A percentile compares a stretch with the other conserved stretches of the same genome.
These are phyloP conservation scores for Aethes cnicana DNA, from an alignment of 2,888 invertebrate species.

Conservation along the genomic window DNA sequence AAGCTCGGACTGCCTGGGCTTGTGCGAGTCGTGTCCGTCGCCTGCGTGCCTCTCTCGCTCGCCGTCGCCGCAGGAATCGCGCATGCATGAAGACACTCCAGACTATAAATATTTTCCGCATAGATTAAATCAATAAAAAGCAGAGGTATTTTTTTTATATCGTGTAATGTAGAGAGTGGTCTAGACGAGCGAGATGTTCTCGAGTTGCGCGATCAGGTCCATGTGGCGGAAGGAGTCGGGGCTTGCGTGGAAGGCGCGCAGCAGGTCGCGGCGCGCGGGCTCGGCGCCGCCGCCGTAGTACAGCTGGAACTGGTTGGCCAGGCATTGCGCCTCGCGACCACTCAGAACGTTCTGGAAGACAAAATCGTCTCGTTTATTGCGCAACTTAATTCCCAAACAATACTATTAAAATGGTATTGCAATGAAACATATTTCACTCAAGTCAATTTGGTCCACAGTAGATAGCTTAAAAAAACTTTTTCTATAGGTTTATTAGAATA, in stretches of 20 bases:
- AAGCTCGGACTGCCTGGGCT: conserved; percentile 50
- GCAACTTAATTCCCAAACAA: no score
- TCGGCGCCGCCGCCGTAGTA: conserved; percentile 89
- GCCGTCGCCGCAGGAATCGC: conserved; percentile 7
- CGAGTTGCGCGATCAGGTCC: conserved; percentile 90
- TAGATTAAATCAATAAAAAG: conserved; percentile 51
- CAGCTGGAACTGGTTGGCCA: conserved; percentile 92
- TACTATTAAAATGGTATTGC: no score
- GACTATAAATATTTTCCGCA: conserved; percentile 66
- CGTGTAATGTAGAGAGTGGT: no score
- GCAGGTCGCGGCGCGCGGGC: conserved; percentile 81
- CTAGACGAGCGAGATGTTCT: conserved; percentile 79
- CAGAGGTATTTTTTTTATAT: no score
- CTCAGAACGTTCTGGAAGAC: conserved; percentile 84
- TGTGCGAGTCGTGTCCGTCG: conserved; percentile 32
- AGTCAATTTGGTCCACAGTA: no score
- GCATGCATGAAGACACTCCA: conserved; percentile 49
- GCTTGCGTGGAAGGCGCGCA: conserved; percentile 86
- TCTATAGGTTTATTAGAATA: no score
- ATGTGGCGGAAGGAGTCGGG: conserved; percentile 91
- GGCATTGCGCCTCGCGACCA: conserved; percentile 91
- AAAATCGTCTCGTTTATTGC: not conserved
- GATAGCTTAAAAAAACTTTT: no score
- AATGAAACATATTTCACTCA: no score
- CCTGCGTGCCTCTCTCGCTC: conserved; percentile 1